Evolutionary conservation across 2,888 invertebrate species (phyloP), one percentile per base, ranked within the genome.

Genomic region (Eurois occulta): DNA sequence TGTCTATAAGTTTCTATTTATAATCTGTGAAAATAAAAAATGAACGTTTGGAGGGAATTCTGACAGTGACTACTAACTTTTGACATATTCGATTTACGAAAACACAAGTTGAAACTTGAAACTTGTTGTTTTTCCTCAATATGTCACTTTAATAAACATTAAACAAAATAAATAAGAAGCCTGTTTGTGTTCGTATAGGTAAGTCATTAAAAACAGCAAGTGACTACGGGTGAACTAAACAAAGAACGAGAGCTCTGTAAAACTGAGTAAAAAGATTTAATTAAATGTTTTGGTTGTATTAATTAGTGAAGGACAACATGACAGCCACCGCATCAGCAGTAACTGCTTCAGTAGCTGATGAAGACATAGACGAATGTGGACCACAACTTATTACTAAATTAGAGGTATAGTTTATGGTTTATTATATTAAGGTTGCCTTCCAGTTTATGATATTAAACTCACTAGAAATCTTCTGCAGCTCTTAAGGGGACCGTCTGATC

Each of bases 331-430:
- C 96, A 66, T 96, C 97, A 52, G 97, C 97, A 41, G 93, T 95
- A 21, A 97, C 97, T 64, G 96, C 95, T 67, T 92, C 97, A 58
- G 90, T 87, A 65, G 78, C 74, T 52, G 94, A 93, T 52, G 97
- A 97, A 88, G 97, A 97, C 68, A 96, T 97, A 21, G 98, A 98
- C 72, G 98, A 98, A 85, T 97, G 97, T 92, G 98, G 98, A 58
- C 98, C 98, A 58, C 97, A 98, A 91, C 97, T 97, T 67, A 97
- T 99, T 52, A 95, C 94, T 24, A 98, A 98, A 94, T 94, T 98
- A 79, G 98, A 98, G 97, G 98, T 98, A 94, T 10, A 16, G 5
- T 35, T 43, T 55, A 32, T 18, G 38, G 48, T 46, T 52, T 43
- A 24, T 38, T 80, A 52, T 35, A 70, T 8, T 0, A 18, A 48